These are phyloP conservation scores for Clarias magur DNA, from an alignment of 2,113 vertebrate genomes.

Conservation along the genomic window DNA sequence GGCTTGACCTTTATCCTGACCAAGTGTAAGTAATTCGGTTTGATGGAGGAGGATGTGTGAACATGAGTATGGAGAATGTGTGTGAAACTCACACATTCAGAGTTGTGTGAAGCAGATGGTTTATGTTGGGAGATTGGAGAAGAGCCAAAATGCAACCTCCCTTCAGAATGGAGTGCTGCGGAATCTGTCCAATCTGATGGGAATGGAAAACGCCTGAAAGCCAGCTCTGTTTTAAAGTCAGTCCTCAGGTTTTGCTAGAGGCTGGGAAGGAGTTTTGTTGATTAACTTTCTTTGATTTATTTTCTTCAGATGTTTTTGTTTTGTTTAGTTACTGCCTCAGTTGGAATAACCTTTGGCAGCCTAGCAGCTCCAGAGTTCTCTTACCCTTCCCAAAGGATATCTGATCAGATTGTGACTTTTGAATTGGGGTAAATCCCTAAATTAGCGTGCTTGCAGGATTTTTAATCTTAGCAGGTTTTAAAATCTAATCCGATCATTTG, in stretches of 20 bases:
- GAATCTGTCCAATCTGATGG: constrained; percentile 2
- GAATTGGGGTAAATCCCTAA: neutral
- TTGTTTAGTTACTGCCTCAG: neutral
- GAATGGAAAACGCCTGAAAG: neutral
- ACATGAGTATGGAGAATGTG: neutral
- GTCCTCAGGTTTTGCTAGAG: neutral
- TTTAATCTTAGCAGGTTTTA: neutral
- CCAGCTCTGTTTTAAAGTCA: neutral
- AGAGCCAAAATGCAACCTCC: neutral
- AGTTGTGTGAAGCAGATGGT: neutral
- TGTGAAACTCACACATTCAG: too few relatives aligned
- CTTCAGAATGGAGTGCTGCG: neutral
- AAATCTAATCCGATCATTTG: neutral
- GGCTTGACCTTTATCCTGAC: neutral
- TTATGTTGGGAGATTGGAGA: neutral
- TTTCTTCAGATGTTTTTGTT: neutral
- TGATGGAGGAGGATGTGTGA: neutral
- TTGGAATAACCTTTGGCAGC: neutral
- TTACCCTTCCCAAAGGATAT: neutral
- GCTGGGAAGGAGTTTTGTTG: too few relatives aligned
- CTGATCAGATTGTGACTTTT: neutral
- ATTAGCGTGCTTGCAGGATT: neutral
- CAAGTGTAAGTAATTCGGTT: neutral
- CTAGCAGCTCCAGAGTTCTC: neutral
- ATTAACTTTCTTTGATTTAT: neutral